Base-by-base conservation (phyloP, 1,140 invertebrate species). In the Amphibalanus amphitrite region DNA sequence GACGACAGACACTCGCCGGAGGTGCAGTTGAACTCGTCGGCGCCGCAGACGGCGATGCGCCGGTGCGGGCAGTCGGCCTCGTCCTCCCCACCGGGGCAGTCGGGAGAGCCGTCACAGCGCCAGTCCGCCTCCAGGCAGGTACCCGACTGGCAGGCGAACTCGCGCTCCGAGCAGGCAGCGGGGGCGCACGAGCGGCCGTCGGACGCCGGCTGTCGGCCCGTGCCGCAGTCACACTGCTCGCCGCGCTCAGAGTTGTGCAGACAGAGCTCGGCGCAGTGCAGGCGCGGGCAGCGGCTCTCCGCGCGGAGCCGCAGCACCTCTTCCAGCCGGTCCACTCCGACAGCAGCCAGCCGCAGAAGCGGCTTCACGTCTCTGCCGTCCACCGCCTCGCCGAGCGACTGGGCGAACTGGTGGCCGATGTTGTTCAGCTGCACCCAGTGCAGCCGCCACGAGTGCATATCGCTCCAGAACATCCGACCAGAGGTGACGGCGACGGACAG, bases 251-350 rank as follows among this genome's bases (percentile, higher is more conserved):
- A 89, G 76, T 87, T 85, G 78, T 83, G 91, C n/a, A 93, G 81
- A 78, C 92, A 94, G 29, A 94, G 81, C 74, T 90, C 86, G 71
- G 82, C 81, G 81, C 92, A 94, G 3, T 85, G 87, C 23, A 67
- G n/a, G 10, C 28, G 15, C 8, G 23, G 23, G 65, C 65, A 67
- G 23, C 8, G 6, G 65, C 65, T 67, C 13, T 13, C 6, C 17
- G 47, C 6, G 13, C 10, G 47, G 10, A 59, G 47, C 47, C 10
- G 1, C 13, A 13, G 47, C 47, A 59, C 10, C 47, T 23, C 13
- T 3, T 1, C 13, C 6, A 8, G 47, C 47, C 47, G 6, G 10
- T 13, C 47, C 13, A 20, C 10, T 1, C 47, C 47, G 47, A 23
- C 47, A 13, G 20, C 47, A 23, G 47, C 47, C 47, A 59, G 13